Evolutionary conservation across 2,113 vertebrate genomes (phyloP), one percentile per base, ranked within the genome.

Genomic region (Petromus typicus): DNA sequence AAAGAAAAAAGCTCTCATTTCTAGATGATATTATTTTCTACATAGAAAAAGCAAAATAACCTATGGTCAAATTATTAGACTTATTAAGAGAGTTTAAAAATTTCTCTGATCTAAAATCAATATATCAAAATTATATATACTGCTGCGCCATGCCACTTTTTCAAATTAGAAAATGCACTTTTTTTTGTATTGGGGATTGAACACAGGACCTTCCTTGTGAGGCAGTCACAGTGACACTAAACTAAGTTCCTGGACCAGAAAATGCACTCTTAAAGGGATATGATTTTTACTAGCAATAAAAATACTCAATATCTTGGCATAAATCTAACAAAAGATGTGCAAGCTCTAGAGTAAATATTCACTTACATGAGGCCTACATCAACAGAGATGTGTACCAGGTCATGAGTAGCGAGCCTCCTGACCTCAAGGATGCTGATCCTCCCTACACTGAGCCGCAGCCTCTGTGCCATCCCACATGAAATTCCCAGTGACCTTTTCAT

Each of bases 21-120:
- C 61, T 67, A 93, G 14, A 48, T 73, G 43, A 89, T 56, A 86
- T 59, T 27, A 81, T 64, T 97, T 89, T 87, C 45, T 69, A 71
- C 61, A 64, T 18, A 92, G 78, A 71, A 92, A 95, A 95, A 96
- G 14, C 54, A 82, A 95, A 93, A 43, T 94, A 48, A 86, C 45
- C 45, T 90, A 86, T 14, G 59, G 61, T 78, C 34, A 90, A 84
- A 87, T 80, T 73, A 56, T 73, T 82, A 90, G 23, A 84, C 4
- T 82, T 85, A 73, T 20, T 78, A 86, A 84, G 25, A 94, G 30
- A 93, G 27, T 89, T 96, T 75, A 86, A 37, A 30, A 89, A 89
- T 83, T 84, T 93, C 1, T 82, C 69, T 81, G 83, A 86, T 57
- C 10, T 57, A 82, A 97, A 92, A 75, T 94, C 48, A 95, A n/a